Base-by-base conservation (phyloP, 2,113 vertebrate species). In the Ursus arctos region DNA sequence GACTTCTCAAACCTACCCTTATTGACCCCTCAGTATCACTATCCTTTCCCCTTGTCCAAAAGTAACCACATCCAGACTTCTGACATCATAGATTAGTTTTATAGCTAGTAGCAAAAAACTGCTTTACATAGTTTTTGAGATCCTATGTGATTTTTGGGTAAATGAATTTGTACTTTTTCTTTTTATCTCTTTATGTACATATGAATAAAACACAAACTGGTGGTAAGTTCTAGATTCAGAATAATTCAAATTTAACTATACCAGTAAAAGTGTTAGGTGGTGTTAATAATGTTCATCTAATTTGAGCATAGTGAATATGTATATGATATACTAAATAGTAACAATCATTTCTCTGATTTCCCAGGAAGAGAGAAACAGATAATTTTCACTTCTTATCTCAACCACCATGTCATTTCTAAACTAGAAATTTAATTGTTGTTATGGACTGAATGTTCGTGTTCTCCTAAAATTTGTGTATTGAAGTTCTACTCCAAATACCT, bases 191-290 rank as follows among this genome's bases (percentile, higher is more conserved):
- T 83, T 53, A 63, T 55, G 6, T 43, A 33, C 5, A 3, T 71
- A 13, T 69, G 6, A 76, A 77, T 74, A 94, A 96, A 96, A 61
- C 12, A 51, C 2, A 84, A 81, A 76, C 15, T 61, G 43, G 43
- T 71, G 49, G n/a, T n/a, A 51, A 57, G n/a, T 84, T 84, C 67
- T 79, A 92, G 40, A 85, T 9, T 7, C 4, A 67, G 80, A 61
- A 77, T 95, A 91, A 91, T 97, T 89, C n/a, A 71, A 81, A 95
- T 87, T 92, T 57, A 92, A 59, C 24, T 84, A 36, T 71, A 40
- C 8, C 49, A 86, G 26, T 74, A 59, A 90, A 89, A 55, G 24
- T 69, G 40, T 80, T 40, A 86, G 77, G 40, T 7, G 15, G 16
- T 82, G 5, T 40, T 94, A 55, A 63, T 88, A 63, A 77, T 86